These are phyloP conservation scores for Vireo griseus DNA, from an alignment of 2,797 vertebrate genomes.

Conservation along the genomic window DNA sequence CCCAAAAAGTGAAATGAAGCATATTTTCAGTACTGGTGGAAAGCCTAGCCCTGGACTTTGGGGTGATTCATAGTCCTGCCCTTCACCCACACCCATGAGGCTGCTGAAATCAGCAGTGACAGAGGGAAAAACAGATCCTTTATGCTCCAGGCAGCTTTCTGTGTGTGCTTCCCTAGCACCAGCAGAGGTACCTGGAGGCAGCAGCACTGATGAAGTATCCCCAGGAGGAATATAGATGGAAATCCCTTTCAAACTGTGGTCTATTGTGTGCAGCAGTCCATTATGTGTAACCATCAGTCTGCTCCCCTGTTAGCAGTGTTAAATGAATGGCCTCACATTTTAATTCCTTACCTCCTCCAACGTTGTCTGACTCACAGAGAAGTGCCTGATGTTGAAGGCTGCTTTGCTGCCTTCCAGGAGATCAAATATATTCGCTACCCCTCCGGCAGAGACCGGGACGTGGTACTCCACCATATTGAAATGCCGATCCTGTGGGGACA, in stretches of 20 bases:
- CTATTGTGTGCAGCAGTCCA: constrained; percentile 18
- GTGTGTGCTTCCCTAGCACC: neutral
- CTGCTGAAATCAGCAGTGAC: neutral
- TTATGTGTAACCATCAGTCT: neutral
- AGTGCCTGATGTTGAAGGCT: constrained; percentile 90
- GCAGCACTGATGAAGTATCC: neutral
- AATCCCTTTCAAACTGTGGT: constrained; percentile 26
- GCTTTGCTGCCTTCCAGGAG: constrained; percentile 89
- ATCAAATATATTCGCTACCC: constrained; percentile 93
- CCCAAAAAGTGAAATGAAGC: neutral
- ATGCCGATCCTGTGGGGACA: constrained; percentile 84
- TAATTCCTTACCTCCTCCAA: constrained; percentile 90
- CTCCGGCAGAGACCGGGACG: constrained; percentile 87
- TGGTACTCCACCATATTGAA: constrained; percentile 91
- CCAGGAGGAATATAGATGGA: constrained; percentile 25
- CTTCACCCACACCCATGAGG: neutral
- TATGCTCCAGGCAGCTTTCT: neutral
- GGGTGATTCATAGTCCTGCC: neutral
- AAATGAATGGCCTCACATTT: constrained; percentile 28
- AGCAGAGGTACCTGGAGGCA: constrained; percentile 8
- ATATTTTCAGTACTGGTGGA: neutral
- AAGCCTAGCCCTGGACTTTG: neutral
- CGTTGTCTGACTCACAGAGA: constrained; percentile 95
- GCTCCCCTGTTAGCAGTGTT: neutral
- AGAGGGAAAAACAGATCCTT: neutral